phyloP scores from a whole-genome alignment of 2,797 vertebrate genomes.

The Microctenopoma steveboyesi region DNA sequence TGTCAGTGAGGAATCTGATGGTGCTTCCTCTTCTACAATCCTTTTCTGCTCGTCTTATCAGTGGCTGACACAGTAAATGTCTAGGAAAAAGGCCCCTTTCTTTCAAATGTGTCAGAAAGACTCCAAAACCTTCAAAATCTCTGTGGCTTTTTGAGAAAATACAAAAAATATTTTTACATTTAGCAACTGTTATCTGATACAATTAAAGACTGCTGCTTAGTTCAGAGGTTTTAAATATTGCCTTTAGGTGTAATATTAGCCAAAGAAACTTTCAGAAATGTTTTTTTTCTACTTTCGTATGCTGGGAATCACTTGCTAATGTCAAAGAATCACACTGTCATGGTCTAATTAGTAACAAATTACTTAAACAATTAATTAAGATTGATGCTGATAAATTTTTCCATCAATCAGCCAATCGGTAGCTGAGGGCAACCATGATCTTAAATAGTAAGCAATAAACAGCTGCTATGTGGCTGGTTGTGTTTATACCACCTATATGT shows the following conservation, averaged over 20 bases:
- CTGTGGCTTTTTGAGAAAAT: neutral
- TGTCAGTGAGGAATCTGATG: neutral
- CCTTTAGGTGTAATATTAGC: no score
- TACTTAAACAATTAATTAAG: neutral
- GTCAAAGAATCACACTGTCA: no score
- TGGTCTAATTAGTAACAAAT: neutral
- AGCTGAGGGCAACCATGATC: neutral
- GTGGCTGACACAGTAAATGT: slow-evolving; percentile 4
- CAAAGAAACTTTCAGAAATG: neutral
- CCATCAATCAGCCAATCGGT: neutral
- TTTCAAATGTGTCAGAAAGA: neutral
- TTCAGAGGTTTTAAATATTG: no score
- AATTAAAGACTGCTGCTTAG: no score
- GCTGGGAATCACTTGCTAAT: neutral
- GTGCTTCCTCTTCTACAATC: neutral
- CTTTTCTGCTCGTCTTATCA: neutral
- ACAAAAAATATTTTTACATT: no score
- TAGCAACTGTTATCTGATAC: no score
- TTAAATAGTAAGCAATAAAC: neutral
- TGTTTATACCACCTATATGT: neutral
- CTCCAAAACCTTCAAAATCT: neutral
- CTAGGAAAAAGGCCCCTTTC: neutral
- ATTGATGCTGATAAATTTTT: neutral
- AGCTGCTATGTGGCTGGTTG: neutral
- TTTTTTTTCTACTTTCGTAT: neutral